Evolutionary conservation across 2,888 invertebrate species (phyloP), one percentile per base, ranked within the genome.

Genomic region (Lathronympha strigana): DNA sequence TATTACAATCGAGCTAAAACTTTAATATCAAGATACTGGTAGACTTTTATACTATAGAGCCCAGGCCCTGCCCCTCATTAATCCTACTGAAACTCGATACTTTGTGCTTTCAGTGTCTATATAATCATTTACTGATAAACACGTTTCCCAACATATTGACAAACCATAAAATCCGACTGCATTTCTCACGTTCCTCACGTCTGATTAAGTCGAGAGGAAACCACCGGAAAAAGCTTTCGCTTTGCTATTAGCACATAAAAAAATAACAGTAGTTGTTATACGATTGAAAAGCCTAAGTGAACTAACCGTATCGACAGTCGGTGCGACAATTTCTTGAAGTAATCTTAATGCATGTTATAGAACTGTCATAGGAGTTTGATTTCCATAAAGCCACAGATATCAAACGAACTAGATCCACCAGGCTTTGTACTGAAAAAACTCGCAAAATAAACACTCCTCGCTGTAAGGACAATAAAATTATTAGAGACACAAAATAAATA

Each of bases 311-410:
- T n/a, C n/a, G n/a, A n/a, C 8, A 13, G 21, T 23, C 19, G 36
- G 25, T 21, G 43, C 15, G 25, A 28, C 28, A 50, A 60, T 66
- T 66, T 49, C 54, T 40, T 66, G 61, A 66, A 66, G 47, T 49
- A 23, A 47, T 66, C 21, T 53, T 53, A 60, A 61, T 61, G 60
- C 47, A 21, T 47, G 38, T 60, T 53, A 17, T 47, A 60, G 60
- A 60, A 54, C 54, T 61, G 61, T 49, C 66, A 47, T 55, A 67
- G 68, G 62, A 69, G 67, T 69, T 67, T 67, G 57, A 61, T 71
- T 71, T 72, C 57, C 73, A 73, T 71, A 70, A 54, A 47, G 3
- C 23, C 23, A 23, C n/a, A 23, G 47, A 47, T 0, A 23, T 23
- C 5, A 1, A 43, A 11, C 9, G 9, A 19, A 9, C 1, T 43